Evolutionary conservation across 2,113 vertebrate species (phyloP).

Genomic region (Neolamprologus caudopunctatus): DNA sequence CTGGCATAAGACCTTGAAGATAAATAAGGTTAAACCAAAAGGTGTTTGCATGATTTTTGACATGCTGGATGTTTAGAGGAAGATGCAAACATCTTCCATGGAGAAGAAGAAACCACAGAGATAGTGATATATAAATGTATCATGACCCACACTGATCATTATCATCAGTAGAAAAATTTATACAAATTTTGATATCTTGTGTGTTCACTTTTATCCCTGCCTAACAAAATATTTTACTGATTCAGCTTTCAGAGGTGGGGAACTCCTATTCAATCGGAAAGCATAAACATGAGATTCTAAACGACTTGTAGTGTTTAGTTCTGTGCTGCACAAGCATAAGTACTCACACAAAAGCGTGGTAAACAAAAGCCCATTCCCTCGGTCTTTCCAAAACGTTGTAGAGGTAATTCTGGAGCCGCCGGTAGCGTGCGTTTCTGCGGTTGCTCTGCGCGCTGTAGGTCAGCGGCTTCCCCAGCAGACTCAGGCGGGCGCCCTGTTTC

Average conservation of each 20-base stretch:
- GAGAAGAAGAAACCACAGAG: not conserved
- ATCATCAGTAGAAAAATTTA: not conserved
- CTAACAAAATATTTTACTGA: not conserved
- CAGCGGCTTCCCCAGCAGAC: slow-evolving; percentile 90
- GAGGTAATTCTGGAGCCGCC: slow-evolving; percentile 90
- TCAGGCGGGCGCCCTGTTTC: slow-evolving; percentile 90
- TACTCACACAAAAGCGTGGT: slow-evolving; percentile 98
- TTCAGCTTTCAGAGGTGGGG: not conserved
- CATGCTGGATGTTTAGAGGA: not conserved
- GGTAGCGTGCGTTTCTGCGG: slow-evolving; percentile 91
- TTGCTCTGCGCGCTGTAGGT: slow-evolving; percentile 86
- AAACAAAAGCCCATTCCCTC: slow-evolving; percentile 90
- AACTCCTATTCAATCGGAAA: not conserved
- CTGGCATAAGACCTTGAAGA: not conserved
- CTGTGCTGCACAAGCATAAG: not conserved
- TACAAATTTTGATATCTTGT: not conserved
- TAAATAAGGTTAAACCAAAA: not conserved
- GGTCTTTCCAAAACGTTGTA: slow-evolving; percentile 97
- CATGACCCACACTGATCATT: not conserved
- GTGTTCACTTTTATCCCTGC: not conserved
- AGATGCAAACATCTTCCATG: not conserved
- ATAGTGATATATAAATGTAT: not conserved
- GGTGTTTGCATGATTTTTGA: not conserved
- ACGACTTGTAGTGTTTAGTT: not conserved
- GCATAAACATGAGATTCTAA: not conserved